These are phyloP conservation scores for Spheniscus mendiculus DNA, from an alignment of 2,113 vertebrate genomes.

Conservation along the genomic window DNA sequence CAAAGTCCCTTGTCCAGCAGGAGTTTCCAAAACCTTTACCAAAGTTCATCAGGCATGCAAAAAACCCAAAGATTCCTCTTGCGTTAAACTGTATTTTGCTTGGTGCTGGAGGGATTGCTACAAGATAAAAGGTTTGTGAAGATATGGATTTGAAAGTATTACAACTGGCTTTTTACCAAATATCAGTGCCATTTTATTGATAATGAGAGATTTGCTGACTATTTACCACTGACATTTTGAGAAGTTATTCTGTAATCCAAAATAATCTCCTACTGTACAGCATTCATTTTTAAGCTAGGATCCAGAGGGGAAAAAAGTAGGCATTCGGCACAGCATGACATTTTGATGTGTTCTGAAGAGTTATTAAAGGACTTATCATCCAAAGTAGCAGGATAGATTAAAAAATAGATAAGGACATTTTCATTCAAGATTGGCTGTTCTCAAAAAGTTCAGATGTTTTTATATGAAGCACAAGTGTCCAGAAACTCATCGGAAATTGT, in stretches of 20 bases:
- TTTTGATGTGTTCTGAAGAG: constrained; percentile 10
- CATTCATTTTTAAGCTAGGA: not conserved
- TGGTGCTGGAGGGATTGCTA: not conserved
- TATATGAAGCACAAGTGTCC: not conserved
- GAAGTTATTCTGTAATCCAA: constrained; percentile 25
- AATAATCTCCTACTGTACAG: not conserved
- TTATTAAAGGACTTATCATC: constrained; percentile 14
- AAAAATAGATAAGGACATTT: constrained; percentile 8
- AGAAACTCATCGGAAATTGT: not conserved
- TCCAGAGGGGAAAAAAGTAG: not conserved
- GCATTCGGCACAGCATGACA: accelerated
- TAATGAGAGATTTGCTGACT: constrained; percentile 39
- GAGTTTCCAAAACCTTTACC: not conserved
- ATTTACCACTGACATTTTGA: constrained; percentile 48
- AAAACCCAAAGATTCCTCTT: not conserved
- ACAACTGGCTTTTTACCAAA: not conserved
- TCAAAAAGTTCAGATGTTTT: not conserved
- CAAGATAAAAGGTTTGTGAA: not conserved
- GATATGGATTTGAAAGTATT: constrained; percentile 5
- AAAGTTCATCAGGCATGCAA: not conserved
- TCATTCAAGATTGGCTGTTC: not conserved
- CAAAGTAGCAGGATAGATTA: not conserved
- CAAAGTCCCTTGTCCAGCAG: not conserved
- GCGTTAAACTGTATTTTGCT: not conserved
- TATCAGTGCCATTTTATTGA: constrained; percentile 5